These are phyloP conservation scores for Anguilla marmorata DNA, from an alignment of 2,797 vertebrate genomes.

Conservation along the genomic window DNA sequence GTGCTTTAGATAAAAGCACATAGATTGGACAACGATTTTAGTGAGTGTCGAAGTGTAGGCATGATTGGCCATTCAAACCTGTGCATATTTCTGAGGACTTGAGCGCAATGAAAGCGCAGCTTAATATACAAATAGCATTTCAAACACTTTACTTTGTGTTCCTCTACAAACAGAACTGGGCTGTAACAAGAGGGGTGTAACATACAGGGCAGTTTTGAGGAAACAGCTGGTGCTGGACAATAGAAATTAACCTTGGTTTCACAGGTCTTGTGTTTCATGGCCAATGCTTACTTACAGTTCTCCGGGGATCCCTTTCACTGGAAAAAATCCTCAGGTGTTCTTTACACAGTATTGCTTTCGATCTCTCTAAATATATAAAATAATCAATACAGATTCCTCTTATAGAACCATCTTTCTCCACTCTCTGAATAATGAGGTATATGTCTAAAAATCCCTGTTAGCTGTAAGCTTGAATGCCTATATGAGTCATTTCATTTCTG, in stretches of 20 bases:
- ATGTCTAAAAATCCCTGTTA: not conserved
- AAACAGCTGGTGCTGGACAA: not conserved
- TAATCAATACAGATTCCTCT: not conserved
- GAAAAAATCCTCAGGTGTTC: not conserved
- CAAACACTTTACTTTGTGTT: not conserved
- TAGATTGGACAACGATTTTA: too few relatives aligned
- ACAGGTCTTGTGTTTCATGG: not conserved
- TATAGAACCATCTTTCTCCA: not conserved
- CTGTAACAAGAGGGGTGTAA: not conserved
- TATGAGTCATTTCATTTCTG: conserved; percentile 46
- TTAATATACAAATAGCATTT: not conserved
- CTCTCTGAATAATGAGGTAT: not conserved
- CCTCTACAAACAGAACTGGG: not conserved
- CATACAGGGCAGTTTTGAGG: not conserved
- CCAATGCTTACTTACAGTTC: not conserved
- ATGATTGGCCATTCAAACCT: not conserved
- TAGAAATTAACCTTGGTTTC: not conserved
- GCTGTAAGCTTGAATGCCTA: not conserved
- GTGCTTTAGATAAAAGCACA: too few relatives aligned
- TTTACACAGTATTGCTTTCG: not conserved
- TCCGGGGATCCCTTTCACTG: not conserved
- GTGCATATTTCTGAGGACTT: not conserved
- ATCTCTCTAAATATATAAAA: not conserved
- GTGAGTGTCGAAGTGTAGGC: too few relatives aligned
- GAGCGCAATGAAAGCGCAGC: not conserved